Conservation (phyloP, 2,888 invertebrate species). For the Autographa gamma region DNA sequence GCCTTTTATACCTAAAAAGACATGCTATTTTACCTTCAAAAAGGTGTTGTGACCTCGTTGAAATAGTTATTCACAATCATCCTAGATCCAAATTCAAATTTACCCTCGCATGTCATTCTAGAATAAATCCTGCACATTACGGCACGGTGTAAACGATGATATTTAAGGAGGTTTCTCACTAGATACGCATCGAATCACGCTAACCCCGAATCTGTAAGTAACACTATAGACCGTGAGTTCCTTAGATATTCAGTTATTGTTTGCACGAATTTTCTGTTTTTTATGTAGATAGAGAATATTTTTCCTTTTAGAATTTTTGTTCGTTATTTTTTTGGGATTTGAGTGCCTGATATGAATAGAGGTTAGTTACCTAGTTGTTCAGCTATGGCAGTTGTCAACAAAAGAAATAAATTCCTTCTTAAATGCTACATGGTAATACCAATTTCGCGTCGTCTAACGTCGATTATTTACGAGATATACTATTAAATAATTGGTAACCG, state of each 20-base stretch:
- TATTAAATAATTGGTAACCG: no score
- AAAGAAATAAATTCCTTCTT: no score
- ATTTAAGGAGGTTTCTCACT: slow-evolving; percentile 66
- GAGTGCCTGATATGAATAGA: not conserved
- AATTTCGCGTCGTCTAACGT: no score
- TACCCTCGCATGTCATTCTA: slow-evolving; percentile 27
- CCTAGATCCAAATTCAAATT: slow-evolving; percentile 14
- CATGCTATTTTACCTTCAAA: not conserved
- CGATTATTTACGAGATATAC: no score
- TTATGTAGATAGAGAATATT: slow-evolving; percentile 3
- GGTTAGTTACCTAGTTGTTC: not conserved
- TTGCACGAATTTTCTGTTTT: slow-evolving; percentile 29
- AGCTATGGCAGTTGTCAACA: no score
- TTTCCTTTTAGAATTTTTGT: slow-evolving; percentile 19
- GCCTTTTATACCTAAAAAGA: not conserved
- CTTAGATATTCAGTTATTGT: slow-evolving; percentile 33
- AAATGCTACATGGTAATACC: no score
- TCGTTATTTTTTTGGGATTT: not conserved
- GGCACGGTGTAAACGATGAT: slow-evolving; percentile 54
- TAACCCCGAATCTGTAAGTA: slow-evolving; percentile 60
- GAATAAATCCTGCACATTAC: slow-evolving; percentile 51
- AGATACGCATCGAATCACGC: slow-evolving; percentile 66
- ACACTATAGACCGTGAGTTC: slow-evolving; percentile 30
- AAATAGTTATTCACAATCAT: slow-evolving; percentile 5
- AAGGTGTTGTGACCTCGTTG: not conserved